Base-by-base conservation (phyloP, 2,888 invertebrate genomes). In the Abrostola tripartita region DNA sequence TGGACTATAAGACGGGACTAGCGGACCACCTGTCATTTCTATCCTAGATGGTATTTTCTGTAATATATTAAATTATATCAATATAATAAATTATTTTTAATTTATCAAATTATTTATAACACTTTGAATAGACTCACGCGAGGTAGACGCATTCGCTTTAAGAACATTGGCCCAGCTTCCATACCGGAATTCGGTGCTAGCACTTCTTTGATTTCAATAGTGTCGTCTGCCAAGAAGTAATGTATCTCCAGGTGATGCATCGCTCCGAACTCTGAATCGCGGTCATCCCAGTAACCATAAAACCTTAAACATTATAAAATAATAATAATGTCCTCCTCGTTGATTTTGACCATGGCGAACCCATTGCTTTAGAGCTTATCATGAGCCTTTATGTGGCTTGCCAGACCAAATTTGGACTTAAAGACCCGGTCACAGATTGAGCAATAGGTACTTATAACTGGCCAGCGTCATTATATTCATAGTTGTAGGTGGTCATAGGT, bases 281-380 rank as follows among this genome's bases (percentile, higher is more conserved):
- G 95, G 85, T 99, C 98, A 84, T 99, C 98, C 98, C 98, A 99
- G 85, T 97, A 98, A 12, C 97, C 98, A 81, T 96, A 96, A 88
- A 99, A 99, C 77, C 97, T 96, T 42, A 56, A 55, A 55, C n/a
- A n/a, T n/a, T n/a, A n/a, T n/a, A n/a, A n/a, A n/a, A n/a, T n/a
- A n/a, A n/a, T n/a, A n/a, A n/a, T n/a, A n/a, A n/a, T n/a, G n/a
- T n/a, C n/a, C n/a, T n/a, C n/a, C n/a, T n/a, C n/a, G n/a, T n/a
- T n/a, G n/a, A n/a, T n/a, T n/a, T n/a, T n/a, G n/a, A n/a, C n/a
- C n/a, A n/a, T n/a, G n/a, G n/a, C n/a, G n/a, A n/a, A n/a, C n/a
- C n/a, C n/a, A n/a, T n/a, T n/a, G n/a, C n/a, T n/a, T n/a, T n/a
- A n/a, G n/a, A n/a, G n/a, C n/a, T n/a, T n/a, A n/a, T n/a, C n/a